Base-by-base conservation (phyloP, 2,113 vertebrate genomes). In the Poeciliopsis occidentalis region DNA sequence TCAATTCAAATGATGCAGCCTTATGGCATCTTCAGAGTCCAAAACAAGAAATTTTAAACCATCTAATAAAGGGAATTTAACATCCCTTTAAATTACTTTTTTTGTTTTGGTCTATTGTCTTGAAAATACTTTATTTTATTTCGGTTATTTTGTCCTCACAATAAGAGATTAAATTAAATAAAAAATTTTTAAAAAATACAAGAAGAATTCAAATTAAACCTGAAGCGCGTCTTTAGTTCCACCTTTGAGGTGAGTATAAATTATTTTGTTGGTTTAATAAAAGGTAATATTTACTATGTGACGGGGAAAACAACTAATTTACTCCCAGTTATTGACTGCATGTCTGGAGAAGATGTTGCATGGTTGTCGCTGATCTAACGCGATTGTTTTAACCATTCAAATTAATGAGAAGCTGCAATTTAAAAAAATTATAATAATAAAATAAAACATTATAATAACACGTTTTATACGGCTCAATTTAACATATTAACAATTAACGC, bases 171-270 rank as follows among this genome's bases (percentile, higher is more conserved):
- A 47, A 47, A 19, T 47, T 0, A 47, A 17, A 15, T 3, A 1
- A 19, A 37, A 3, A 11, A n/a, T n/a, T n/a, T n/a, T n/a, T n/a
- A n/a, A n/a, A 3, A 19, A 17, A 6, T 7, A 47, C 44, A 47
- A 47, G 44, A 12, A 67, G 27, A 67, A 1, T 68, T 24, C 30
- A 54, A 67, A 66, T 70, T 37, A 80, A 57, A 79, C 69, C 1
- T 78, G 73, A 70, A 47, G 39, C 63, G 34, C 60, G 69, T 62
- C 78, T 69, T 27, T 80, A 19, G 19, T 74, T 30, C 81, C 85
- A 15, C 68, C 85, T 15, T 69, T 63, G 32, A 79, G 91, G 90
- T 92, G 79, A 93, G 92, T 86, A 82, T 85, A 0, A 69, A 84
- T 85, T 86, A 57, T 83, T 87, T 85, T 67, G 75, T 84, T 78